A percentile compares a stretch with the other conserved stretches of the same genome.
Conservation (phyloP, 2,113 vertebrate species). For the Dicerorhinus sumatrensis region DNA sequence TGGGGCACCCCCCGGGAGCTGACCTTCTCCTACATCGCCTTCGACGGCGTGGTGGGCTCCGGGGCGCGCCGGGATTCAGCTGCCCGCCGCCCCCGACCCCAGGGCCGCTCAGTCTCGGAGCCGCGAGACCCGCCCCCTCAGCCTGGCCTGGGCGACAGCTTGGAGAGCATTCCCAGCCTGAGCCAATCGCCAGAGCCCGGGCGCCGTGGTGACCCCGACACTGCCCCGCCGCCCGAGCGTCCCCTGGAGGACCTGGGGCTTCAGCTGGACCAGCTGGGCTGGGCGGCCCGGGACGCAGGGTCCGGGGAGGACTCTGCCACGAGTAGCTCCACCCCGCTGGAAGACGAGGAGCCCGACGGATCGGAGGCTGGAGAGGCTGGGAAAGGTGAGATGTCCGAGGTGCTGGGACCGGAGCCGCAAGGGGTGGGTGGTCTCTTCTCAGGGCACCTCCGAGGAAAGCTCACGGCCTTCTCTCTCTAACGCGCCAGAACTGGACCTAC, state of each 20-base stretch:
- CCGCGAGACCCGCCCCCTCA: conserved; percentile 75
- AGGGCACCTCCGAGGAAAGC: background rate
- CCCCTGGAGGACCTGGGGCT: conserved; percentile 68
- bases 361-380: background rate
- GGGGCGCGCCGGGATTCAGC: conserved; percentile 74
- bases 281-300: conserved; percentile 31
- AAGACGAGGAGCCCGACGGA: conserved; percentile 62
- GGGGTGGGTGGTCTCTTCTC: background rate
- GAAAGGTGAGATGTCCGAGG: conserved; percentile 62
- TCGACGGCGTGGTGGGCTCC: conserved; percentile 84
- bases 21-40: conserved; percentile 94
- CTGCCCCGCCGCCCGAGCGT: background rate
- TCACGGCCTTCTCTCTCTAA: conserved; percentile 51
- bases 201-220: conserved; percentile 43
- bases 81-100: conserved; percentile 72
- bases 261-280: conserved; percentile 63
- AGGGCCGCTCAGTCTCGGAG: conserved; percentile 78
- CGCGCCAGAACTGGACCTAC: conserved; percentile 49
- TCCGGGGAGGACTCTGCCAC: conserved; percentile 70
- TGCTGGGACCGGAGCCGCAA: background rate
- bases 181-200: conserved; percentile 80
- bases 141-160: conserved; percentile 79
- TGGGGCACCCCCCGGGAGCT: conserved; percentile 94
- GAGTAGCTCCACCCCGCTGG: conserved; percentile 75
- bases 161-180: conserved; percentile 83